Conservation (phyloP, 2,797 vertebrate species). For the Cheirogaleus major region DNA sequence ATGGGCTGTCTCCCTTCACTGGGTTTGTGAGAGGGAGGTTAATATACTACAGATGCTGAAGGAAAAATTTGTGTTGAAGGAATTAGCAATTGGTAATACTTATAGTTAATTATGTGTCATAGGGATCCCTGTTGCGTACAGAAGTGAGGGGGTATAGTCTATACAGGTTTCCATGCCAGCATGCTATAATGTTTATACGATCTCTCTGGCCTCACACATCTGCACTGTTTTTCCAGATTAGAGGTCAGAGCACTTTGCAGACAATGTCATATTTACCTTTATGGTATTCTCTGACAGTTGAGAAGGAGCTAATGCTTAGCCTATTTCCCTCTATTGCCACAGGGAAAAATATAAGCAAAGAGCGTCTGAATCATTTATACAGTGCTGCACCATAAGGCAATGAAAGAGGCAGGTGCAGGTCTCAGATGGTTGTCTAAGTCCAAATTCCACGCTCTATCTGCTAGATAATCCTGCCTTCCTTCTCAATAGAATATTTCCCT, state of each 20-base stretch:
- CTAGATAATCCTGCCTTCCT: slow-evolving; percentile 75
- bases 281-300: slow-evolving; percentile 27
- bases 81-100: background rate
- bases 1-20: background rate
- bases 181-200: background rate
- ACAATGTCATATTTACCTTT: slow-evolving; percentile 53
- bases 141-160: background rate
- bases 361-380: slow-evolving; percentile 75
- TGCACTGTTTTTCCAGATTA: slow-evolving; percentile 24
- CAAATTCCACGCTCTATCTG: slow-evolving; percentile 79
- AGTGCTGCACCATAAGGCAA: slow-evolving; percentile 59
- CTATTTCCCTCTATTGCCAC: slow-evolving; percentile 63
- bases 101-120: background rate
- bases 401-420: slow-evolving; percentile 74
- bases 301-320: slow-evolving; percentile 61
- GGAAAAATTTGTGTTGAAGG: background rate
- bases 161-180: background rate
- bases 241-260: slow-evolving; percentile 58
- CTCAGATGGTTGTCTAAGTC: slow-evolving; percentile 79
- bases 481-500: slow-evolving; percentile 79
- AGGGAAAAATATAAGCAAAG: slow-evolving; percentile 72
- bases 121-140: background rate
- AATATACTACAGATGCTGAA: slow-evolving; percentile 18
- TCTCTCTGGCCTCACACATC: background rate
- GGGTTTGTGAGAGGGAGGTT: slow-evolving; percentile 21